Conservation (phyloP, 2,113 vertebrate genomes). For the Suncus etruscus region DNA sequence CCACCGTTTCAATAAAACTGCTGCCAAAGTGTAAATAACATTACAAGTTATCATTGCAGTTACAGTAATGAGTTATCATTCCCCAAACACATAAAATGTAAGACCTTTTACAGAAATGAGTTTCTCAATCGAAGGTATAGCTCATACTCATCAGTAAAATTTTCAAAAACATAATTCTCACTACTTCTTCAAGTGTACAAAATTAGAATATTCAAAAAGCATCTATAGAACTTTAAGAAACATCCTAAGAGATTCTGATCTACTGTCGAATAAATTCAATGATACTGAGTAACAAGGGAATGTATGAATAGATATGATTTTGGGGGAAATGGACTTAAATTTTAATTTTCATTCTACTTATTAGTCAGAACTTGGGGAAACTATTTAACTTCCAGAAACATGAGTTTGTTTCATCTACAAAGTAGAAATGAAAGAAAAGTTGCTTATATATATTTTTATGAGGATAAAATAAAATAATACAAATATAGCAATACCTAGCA, state of each 20-base stretch:
- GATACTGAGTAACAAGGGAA: neutral
- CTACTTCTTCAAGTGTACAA: neutral
- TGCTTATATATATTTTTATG: too few relatives aligned
- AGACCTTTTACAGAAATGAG: neutral
- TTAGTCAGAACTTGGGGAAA: neutral
- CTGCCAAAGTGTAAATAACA: neutral
- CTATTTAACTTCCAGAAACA: neutral
- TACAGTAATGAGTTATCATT: neutral
- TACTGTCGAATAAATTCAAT: neutral
- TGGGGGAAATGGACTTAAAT: neutral
- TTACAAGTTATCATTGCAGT: neutral
- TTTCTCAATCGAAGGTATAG: neutral
- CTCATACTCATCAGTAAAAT: neutral
- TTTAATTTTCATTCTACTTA: neutral
- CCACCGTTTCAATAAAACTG: slow-evolving; percentile 30
- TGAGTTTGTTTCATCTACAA: slow-evolving; percentile 9
- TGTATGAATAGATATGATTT: neutral
- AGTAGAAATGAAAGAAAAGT: neutral
- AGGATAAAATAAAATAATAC: too few relatives aligned
- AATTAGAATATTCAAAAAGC: neutral
- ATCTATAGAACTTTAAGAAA: neutral
- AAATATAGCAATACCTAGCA: neutral
- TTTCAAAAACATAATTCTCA: neutral
- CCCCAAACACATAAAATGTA: neutral
- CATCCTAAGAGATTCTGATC: neutral